These are phyloP conservation scores for Irena cyanogastra DNA, from an alignment of 2,113 vertebrate species.

Conservation along the genomic window DNA sequence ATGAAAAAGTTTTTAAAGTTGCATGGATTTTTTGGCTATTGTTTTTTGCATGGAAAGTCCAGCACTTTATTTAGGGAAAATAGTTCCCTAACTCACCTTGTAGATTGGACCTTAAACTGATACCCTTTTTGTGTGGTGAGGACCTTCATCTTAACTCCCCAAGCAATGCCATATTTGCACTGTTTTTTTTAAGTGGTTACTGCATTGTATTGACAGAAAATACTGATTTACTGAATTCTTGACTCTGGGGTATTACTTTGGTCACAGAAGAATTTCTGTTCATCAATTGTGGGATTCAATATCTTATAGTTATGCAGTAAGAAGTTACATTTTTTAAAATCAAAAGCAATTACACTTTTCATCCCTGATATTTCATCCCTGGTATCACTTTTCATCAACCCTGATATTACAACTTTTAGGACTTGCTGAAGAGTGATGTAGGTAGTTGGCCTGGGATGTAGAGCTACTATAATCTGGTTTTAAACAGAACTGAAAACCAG, in stretches of 20 bases:
- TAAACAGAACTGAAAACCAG: too few relatives aligned
- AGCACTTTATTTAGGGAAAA: not conserved
- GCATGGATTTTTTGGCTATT: not conserved
- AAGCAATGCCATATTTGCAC: not conserved
- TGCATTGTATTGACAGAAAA: not conserved
- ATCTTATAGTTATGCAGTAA: not conserved
- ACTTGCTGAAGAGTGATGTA: conserved; percentile 23
- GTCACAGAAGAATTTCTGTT: not conserved
- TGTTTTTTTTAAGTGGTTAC: not conserved
- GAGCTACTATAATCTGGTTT: too few relatives aligned
- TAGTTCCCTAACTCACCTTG: not conserved
- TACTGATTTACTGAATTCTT: not conserved
- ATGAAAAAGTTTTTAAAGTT: not conserved
- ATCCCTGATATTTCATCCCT: not conserved
- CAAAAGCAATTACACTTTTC: not conserved
- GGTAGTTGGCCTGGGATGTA: conserved; percentile 52
- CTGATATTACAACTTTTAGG: conserved; percentile 18
- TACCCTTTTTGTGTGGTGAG: not conserved
- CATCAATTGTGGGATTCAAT: not conserved
- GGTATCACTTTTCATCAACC: not conserved
- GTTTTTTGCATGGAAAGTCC: not conserved
- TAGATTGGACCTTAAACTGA: not conserved
- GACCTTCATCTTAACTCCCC: not conserved
- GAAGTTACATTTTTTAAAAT: not conserved
- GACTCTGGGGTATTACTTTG: not conserved